A percentile compares a stretch with the other conserved stretches of the same genome.
Evolutionary conservation across 2,113 vertebrate species (phyloP).

Genomic region (Dicrurus megarhynchus): DNA sequence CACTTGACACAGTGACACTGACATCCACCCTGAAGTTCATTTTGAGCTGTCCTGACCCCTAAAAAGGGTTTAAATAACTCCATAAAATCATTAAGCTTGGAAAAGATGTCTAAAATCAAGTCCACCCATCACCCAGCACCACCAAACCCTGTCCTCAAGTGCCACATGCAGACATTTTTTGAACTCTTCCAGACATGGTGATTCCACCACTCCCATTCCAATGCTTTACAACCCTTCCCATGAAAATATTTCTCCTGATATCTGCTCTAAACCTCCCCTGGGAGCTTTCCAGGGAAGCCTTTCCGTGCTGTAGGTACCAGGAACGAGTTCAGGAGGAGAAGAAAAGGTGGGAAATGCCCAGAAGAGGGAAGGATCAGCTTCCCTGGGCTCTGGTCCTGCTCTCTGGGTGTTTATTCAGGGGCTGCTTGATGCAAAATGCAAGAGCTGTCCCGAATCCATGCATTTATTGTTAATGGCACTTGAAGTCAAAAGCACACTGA

Average conservation of each 20-base stretch:
- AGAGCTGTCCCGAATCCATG: slow-evolving; percentile 31
- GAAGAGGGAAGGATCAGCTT: not conserved
- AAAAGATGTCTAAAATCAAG: not conserved
- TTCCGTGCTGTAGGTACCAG: not conserved
- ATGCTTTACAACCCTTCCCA: rapidly evolving
- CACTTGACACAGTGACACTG: rapidly evolving
- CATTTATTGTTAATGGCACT: slow-evolving; percentile 40
- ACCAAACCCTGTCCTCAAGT: not conserved
- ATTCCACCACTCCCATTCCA: not conserved
- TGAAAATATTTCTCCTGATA: rapidly evolving
- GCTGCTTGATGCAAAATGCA: slow-evolving; percentile 31
- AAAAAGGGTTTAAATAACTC: not conserved
- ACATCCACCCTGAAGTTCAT: not conserved
- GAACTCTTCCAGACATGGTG: rapidly evolving
- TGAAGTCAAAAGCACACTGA: slow-evolving; percentile 54
- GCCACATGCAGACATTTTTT: not conserved
- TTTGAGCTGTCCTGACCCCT: not conserved
- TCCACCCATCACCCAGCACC: not conserved
- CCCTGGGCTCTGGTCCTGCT: not conserved
- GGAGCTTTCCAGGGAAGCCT: not conserved
- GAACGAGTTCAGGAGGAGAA: not conserved
- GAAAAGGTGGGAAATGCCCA: not conserved
- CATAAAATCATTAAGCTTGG: not conserved
- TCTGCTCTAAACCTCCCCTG: not conserved
- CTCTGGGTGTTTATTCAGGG: not conserved